Conservation (phyloP, 2,797 vertebrate genomes). For the Pseudomugil tenellus region DNA sequence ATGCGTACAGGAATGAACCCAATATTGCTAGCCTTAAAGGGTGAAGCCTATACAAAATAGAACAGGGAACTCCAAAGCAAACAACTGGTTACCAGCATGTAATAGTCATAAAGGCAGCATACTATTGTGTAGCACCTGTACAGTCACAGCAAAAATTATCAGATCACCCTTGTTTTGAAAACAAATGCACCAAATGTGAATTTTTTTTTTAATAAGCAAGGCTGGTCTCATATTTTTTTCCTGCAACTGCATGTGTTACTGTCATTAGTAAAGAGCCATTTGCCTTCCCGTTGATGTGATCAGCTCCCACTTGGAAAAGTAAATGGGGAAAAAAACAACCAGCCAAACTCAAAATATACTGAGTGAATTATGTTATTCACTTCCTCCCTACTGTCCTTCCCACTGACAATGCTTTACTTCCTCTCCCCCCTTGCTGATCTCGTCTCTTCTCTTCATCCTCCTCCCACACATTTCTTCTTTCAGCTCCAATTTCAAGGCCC, state of each 20-base stretch:
- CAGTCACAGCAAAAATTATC: too few relatives aligned
- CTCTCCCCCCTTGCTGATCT: conserved; percentile 24
- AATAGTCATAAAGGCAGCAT: conserved; percentile 19
- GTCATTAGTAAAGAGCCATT: conserved; percentile 10
- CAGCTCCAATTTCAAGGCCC: conserved; percentile 15
- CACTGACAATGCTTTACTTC: conserved; percentile 33
- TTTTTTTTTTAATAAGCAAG: too few relatives aligned
- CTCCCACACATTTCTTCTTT: conserved; percentile 12
- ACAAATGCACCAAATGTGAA: too few relatives aligned
- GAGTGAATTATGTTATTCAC: background rate
- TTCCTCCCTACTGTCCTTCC: conserved; percentile 32
- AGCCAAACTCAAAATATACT: background rate
- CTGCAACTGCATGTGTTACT: background rate
- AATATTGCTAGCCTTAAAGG: too few relatives aligned
- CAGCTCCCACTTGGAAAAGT: conserved; percentile 5
- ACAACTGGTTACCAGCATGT: conserved; percentile 29
- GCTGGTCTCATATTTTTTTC: too few relatives aligned
- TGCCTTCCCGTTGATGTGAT: conserved; percentile 18
- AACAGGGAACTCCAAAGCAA: too few relatives aligned
- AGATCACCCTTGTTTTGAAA: too few relatives aligned
- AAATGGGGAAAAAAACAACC: conserved; percentile 18
- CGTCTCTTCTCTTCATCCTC: conserved; percentile 37
- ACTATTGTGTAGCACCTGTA: background rate
- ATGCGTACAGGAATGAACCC: too few relatives aligned
- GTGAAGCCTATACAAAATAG: too few relatives aligned